Evolutionary conservation across 1,140 invertebrate species (phyloP), one percentile per base, ranked within the genome.

Genomic region (Drosophila pandora): DNA sequence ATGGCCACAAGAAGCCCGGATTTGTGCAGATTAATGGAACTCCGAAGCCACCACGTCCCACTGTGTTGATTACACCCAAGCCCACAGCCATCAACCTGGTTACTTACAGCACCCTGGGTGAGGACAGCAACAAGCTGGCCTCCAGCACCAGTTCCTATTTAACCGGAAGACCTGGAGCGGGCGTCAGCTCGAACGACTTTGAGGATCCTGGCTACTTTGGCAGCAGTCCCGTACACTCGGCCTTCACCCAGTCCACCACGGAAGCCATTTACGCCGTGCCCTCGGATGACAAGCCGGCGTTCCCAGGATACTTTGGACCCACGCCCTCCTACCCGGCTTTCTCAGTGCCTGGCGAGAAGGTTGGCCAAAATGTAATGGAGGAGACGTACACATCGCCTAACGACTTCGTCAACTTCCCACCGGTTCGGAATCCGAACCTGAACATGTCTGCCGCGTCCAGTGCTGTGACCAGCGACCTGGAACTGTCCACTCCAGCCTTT

Each of bases 351-450:
- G 83, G 84, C 22, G 90, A 91, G 25, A 91, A 91, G 47, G 43
- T 85, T 1, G 90, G 76, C 5, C 72, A 71, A 8, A 54, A 72
- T 5, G 92, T 91, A 0, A 92, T 91, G 77, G 92, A 92, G 30
- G 93, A 94, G 79, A 78, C 92, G 5, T 93, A 94, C 56, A 95
- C 94, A 0, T 93, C 94, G 1, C 93, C 94, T 0, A 95, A 96
- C 68, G 95, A 96, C 61, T 90, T 95, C 4, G 94, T 95, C 17
- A 96, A 96, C 70, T 97, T 97, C 91, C 96, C 96, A 28, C 96
- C 96, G 0, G 96, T 96, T 2, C 93, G 96, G 54, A 96, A 97
- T 90, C 96, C 96, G 0, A 95, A 96, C 92, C 91, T 96, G 0
- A 96, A 96, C 59, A 94, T 94, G 60, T 95, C 95, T 0, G 92